A percentile compares a stretch with the other conserved stretches of the same genome.
Evolutionary conservation across 2,113 vertebrate genomes (phyloP).

Genomic region (Datnioides undecimradiatus): DNA sequence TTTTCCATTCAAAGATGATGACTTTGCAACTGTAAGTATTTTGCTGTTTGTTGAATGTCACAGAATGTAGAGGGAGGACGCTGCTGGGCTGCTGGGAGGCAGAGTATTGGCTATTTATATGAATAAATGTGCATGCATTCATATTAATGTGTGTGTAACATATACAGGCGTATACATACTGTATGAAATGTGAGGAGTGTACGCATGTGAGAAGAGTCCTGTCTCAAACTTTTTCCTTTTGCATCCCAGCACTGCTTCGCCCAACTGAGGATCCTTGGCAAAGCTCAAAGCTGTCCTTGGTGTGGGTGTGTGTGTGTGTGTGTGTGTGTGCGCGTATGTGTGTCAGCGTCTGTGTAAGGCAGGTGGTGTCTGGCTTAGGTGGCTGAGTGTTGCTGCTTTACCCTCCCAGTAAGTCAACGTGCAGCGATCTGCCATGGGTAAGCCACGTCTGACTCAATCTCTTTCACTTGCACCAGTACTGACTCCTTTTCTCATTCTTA

Average conservation of each 20-base stretch:
- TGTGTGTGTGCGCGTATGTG: neutral
- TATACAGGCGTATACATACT: neutral
- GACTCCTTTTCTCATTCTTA: conserved; percentile 51
- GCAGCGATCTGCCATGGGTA: conserved; percentile 63
- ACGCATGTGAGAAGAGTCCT: conserved; percentile 12
- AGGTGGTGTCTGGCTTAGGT: conserved; percentile 50
- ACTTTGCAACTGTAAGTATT: neutral
- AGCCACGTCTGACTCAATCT: conserved; percentile 64
- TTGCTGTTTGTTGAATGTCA: neutral
- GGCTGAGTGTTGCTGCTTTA: conserved; percentile 42
- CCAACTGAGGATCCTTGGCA: conserved; percentile 30
- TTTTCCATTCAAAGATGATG: neutral
- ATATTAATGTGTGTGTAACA: accelerated
- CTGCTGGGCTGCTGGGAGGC: neutral
- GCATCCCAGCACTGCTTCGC: neutral
- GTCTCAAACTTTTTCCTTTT: conserved; percentile 4
- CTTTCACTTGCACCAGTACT: conserved; percentile 41
- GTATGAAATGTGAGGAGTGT: conserved; percentile 2
- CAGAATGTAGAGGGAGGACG: neutral
- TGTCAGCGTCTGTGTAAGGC: conserved; percentile 3
- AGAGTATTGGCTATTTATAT: neutral
- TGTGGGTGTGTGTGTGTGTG: conserved; percentile 1
- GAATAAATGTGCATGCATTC: neutral
- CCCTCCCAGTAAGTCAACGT: conserved; percentile 53
- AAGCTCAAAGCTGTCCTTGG: conserved; percentile 33